Evolutionary conservation across 1,140 invertebrate genomes (phyloP), one percentile per base, ranked within the genome.

Genomic region (Hyles vespertilio): DNA sequence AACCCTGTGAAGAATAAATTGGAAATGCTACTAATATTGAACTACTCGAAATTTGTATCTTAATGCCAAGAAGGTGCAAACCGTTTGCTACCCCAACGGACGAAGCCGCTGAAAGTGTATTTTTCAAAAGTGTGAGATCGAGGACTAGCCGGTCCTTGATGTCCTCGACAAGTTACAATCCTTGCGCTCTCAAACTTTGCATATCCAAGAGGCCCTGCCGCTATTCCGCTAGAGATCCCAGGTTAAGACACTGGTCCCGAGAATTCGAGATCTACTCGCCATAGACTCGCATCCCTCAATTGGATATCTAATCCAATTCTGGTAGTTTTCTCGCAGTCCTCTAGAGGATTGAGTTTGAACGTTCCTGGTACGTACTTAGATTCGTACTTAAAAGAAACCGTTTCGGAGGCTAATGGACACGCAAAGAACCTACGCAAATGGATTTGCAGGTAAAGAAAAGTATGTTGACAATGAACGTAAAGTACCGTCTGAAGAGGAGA

Each of bases 61-160:
- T 74, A 69, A 86, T 88, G 85, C 82, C 83, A 80, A 85, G 67
- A 80, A 80, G 66, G 59, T 63, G 68, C 53, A 72, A 63, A 59
- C 43, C 70, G 72, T 76, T 70, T 67, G 63, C 57, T 56, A 73
- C 63, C 56, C 65, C 59, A 76, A 78, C 72, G 71, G 62, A 61
- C 58, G 36, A 78, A 63, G 77, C 74, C 63, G 67, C 75, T 58
- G 72, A 89, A 84, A 89, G 86, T 85, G 84, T 65, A 61, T 74
- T 79, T 84, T 86, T 84, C 56, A 74, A 82, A 69, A 79, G 68
- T 62, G 64, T 83, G 78, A 77, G 63, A 87, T 87, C 86, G 82
- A 84, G 86, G 86, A 89, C 86, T 81, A 82, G 76, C 78, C 81
- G 70, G 84, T 89, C 85, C 85, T 89, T 89, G 84, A 89, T 89